A percentile compares a stretch with the other conserved stretches of the same genome.
phyloP scores from a whole-genome alignment of 2,113 vertebrate genomes.

The Plecotus auritus region DNA sequence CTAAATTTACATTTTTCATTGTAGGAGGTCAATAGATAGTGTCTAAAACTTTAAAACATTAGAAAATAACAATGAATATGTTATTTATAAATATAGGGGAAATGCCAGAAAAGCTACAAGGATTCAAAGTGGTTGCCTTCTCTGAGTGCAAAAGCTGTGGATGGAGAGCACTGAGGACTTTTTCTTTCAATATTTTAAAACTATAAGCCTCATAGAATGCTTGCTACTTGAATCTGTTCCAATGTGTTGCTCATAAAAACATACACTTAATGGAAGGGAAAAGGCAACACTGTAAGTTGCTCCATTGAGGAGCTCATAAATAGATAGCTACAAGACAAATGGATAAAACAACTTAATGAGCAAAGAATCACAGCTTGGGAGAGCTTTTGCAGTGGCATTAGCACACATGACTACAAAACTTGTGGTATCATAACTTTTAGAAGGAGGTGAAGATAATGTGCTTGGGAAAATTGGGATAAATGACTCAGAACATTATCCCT shows the following conservation, averaged over 20 bases:
- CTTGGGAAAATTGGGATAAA: conserved; percentile 23
- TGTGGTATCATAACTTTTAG: background rate
- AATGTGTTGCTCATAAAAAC: background rate
- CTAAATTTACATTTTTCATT: background rate
- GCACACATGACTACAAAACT: background rate
- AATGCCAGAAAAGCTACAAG: background rate
- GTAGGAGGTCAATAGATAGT: background rate
- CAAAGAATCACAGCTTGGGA: background rate
- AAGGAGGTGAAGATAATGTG: background rate
- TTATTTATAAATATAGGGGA: background rate
- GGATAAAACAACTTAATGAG: background rate
- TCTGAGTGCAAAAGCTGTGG: background rate
- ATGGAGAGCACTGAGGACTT: background rate
- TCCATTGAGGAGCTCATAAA: background rate
- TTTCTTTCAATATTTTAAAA: background rate
- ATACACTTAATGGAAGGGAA: background rate
- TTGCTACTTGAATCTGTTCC: background rate
- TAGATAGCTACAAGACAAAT: background rate
- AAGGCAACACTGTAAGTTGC: background rate
- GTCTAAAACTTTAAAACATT: background rate
- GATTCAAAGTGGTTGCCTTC: background rate
- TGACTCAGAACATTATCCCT: conserved; percentile 40
- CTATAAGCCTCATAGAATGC: background rate
- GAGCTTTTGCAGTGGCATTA: background rate
- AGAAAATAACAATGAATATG: background rate